Conservation (phyloP, 2,113 vertebrate genomes). For the Abramis brama region DNA sequence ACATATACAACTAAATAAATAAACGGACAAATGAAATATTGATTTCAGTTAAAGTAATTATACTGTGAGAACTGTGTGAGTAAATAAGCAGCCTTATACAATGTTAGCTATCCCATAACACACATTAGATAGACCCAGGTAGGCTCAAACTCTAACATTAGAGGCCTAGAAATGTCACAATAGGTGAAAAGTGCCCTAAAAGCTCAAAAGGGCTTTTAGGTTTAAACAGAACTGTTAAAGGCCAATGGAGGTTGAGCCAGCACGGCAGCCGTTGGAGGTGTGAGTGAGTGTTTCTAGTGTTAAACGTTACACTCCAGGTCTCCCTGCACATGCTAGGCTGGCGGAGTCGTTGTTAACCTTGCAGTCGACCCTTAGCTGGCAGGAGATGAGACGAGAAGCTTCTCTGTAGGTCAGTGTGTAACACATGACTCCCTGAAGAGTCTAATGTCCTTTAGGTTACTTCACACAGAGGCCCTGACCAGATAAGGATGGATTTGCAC, state of each 20-base stretch:
- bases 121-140: not conserved
- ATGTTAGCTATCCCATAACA: not conserved
- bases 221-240: not conserved
- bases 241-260: not conserved
- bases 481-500: slow-evolving; percentile 9
- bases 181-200: not conserved
- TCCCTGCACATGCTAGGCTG: not conserved
- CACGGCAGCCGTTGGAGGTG: slow-evolving; percentile 5
- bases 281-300: slow-evolving; percentile 17
- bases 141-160: not conserved
- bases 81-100: not conserved
- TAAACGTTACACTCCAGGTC: slow-evolving; percentile 16
- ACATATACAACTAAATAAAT: not conserved
- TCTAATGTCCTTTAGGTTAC: slow-evolving; percentile 25
- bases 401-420: slow-evolving; percentile 13
- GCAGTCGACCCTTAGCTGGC: not conserved
- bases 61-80: not conserved
- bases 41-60: not conserved
- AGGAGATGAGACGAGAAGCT: not conserved
- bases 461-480: not conserved
- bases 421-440: slow-evolving; percentile 5
- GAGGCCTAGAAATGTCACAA: slow-evolving; percentile 18
- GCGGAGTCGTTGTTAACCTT: slow-evolving; percentile 8
- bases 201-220: slow-evolving; percentile 14
- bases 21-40: not conserved